Evolutionary conservation across 1,140 invertebrate species (phyloP), one percentile per base, ranked within the genome.

Genomic region (Drosophila quadrilineata): DNA sequence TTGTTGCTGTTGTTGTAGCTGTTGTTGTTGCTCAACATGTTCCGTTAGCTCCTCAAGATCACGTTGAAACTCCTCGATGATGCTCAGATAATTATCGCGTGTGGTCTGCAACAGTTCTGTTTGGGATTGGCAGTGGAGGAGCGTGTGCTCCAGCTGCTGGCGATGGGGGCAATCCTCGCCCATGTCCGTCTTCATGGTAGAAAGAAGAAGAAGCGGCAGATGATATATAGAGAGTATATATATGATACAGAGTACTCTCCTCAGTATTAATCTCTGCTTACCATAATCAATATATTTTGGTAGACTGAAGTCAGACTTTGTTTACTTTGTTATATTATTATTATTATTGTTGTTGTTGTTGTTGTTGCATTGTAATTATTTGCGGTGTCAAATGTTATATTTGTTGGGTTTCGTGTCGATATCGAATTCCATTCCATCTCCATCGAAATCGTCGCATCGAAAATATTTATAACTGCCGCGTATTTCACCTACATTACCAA

Each of bases 401-500:
- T 48, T 22, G 22, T 10, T 16, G 24, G 41, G 49, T 57, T 71
- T 80, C 77, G 76, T 76, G 71, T 50, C 41, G 38, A 33, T 21
- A 29, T 46, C 49, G 31, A 53, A 60, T 54, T 65, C 43, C 68
- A 62, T n/a, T n/a, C n/a, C n/a, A n/a, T n/a, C n/a, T n/a, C n/a
- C n/a, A n/a, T n/a, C n/a, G n/a, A n/a, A n/a, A n/a, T 24, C 22
- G 14, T 10, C 28, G 17, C 22, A 35, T 19, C 28, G 35, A 62
- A 75, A 71, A 71, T 68, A 72, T 71, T 62, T 66, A 58, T 57
- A 67, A 60, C 41, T 36, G 60, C 62, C 36, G 52, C 56, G 68
- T 76, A 84, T 70, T 80, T 84, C 38, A 63, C 46, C 71, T 86
- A 86, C 68, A 85, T 85, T 85, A 85, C 71, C 74, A 54, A n/a